A percentile compares a stretch with the other conserved stretches of the same genome.
Evolutionary conservation across 2,888 invertebrate genomes (phyloP).

Genomic region (Colletes collaris): DNA sequence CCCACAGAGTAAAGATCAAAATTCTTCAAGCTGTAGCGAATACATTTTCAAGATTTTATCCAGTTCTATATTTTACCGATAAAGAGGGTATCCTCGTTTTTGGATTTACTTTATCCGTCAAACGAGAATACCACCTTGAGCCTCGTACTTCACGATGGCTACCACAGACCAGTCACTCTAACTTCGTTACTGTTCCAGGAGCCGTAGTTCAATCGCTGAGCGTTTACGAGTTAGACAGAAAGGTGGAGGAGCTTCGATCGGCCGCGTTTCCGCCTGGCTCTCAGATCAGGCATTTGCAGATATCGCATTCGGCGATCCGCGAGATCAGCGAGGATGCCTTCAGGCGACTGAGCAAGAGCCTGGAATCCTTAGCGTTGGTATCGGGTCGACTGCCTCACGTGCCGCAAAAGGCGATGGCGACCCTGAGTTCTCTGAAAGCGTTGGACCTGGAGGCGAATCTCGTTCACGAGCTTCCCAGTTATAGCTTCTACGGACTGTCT

Average conservation of each 20-base stretch:
- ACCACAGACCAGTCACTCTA: too few relatives aligned
- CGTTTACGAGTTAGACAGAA: constrained; percentile 94
- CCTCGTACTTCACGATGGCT: too few relatives aligned
- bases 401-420: constrained; percentile 90
- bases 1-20: neutral
- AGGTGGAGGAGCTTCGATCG: constrained; percentile 89
- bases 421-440: constrained; percentile 88
- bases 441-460: constrained; percentile 93
- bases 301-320: constrained; percentile 87
- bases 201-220: constrained; percentile 91
- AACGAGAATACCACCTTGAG: too few relatives aligned
- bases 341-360: constrained; percentile 77
- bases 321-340: constrained; percentile 82
- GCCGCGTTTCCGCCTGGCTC: constrained; percentile 89
- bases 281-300: constrained; percentile 90
- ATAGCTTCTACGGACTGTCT: constrained; percentile 94
- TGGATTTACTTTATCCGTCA: too few relatives aligned
- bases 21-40: too few relatives aligned
- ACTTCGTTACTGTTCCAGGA: constrained; percentile 60
- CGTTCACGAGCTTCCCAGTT: constrained; percentile 92
- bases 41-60: too few relatives aligned
- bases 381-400: constrained; percentile 90
- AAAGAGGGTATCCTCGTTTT: too few relatives aligned
- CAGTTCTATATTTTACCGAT: too few relatives aligned
- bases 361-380: constrained; percentile 91